Evolutionary conservation across 2,113 vertebrate genomes (phyloP).

Genomic region (Pungitius pungitius): DNA sequence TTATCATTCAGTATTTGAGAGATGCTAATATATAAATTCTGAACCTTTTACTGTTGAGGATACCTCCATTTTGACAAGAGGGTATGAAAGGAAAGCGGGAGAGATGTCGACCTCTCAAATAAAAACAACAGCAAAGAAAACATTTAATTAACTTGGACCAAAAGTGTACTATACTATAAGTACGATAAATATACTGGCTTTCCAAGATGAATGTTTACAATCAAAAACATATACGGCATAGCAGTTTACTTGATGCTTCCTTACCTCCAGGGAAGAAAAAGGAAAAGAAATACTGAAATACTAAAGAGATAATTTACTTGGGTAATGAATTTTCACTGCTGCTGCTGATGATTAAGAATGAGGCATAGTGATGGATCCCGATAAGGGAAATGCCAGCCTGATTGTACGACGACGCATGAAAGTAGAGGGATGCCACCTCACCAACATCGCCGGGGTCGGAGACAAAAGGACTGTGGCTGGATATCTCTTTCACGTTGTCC

Average conservation of each 20-base stretch:
- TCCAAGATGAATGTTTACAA: not conserved
- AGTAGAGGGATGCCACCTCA: slow-evolving; percentile 22
- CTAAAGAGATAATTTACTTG: slow-evolving; percentile 65
- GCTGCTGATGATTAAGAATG: slow-evolving; percentile 61
- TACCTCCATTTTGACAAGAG: slow-evolving; percentile 24
- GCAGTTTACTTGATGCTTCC: slow-evolving; percentile 16
- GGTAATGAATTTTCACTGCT: slow-evolving; percentile 68
- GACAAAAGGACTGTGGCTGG: slow-evolving; percentile 12
- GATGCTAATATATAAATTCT: slow-evolving; percentile 65
- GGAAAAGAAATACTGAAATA: slow-evolving; percentile 65
- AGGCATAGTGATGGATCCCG: slow-evolving; percentile 50
- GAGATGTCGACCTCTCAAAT: not conserved
- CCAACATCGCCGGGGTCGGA: slow-evolving; percentile 12
- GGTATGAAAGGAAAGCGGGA: slow-evolving; percentile 11
- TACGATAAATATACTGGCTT: not conserved
- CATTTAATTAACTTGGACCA: not conserved
- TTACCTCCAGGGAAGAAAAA: slow-evolving; percentile 15
- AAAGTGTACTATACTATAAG: not conserved
- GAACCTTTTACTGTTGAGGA: slow-evolving; percentile 52
- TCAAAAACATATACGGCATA: not conserved
- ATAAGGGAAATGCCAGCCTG: slow-evolving; percentile 45
- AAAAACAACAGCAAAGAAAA: slow-evolving; percentile 1
- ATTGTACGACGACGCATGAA: slow-evolving; percentile 50
- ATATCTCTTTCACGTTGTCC: slow-evolving; percentile 40
- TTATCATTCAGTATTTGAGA: slow-evolving; percentile 61